These are phyloP conservation scores for Ovibos moschatus DNA, from an alignment of 2,113 vertebrate genomes.

Conservation along the genomic window DNA sequence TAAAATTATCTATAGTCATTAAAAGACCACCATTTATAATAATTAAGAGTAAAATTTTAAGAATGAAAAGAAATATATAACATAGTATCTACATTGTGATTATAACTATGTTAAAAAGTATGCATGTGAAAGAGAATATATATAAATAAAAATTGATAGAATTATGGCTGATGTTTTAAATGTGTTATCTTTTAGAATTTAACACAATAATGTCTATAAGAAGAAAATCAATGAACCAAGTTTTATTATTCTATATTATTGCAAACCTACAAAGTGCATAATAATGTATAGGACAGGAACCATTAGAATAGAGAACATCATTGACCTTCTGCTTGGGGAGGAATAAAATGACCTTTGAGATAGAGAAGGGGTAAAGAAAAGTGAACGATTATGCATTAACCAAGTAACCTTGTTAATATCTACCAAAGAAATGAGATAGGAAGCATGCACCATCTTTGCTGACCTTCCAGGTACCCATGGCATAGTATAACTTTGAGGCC, in stretches of 20 bases:
- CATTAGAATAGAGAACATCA: constrained; percentile 40
- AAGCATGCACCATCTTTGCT: constrained; percentile 32
- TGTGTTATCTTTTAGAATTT: not conserved
- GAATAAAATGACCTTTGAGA: constrained; percentile 54
- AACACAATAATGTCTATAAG: constrained; percentile 9
- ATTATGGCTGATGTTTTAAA: constrained; percentile 2
- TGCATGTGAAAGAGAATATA: not conserved
- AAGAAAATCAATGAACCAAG: constrained; percentile 47
- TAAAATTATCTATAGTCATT: not conserved
- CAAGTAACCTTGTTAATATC: constrained; percentile 57
- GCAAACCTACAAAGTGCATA: constrained; percentile 19
- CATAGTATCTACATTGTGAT: not conserved
- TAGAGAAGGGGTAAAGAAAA: not conserved
- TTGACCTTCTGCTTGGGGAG: constrained; percentile 43
- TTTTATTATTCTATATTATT: constrained; percentile 54
- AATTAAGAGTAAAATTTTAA: not conserved
- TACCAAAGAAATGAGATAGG: constrained; percentile 47
- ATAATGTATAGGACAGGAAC: constrained; percentile 21
- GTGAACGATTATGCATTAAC: constrained; percentile 39
- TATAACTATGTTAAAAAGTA: not conserved
- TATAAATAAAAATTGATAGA: not conserved
- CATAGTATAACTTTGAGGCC: constrained; percentile 58
- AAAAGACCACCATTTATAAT: not conserved
- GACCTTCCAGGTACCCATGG: constrained; percentile 61
- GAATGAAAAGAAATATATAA: not conserved